phyloP scores from a whole-genome alignment of 1,140 invertebrate genomes.

The Babylonia areolata region DNA sequence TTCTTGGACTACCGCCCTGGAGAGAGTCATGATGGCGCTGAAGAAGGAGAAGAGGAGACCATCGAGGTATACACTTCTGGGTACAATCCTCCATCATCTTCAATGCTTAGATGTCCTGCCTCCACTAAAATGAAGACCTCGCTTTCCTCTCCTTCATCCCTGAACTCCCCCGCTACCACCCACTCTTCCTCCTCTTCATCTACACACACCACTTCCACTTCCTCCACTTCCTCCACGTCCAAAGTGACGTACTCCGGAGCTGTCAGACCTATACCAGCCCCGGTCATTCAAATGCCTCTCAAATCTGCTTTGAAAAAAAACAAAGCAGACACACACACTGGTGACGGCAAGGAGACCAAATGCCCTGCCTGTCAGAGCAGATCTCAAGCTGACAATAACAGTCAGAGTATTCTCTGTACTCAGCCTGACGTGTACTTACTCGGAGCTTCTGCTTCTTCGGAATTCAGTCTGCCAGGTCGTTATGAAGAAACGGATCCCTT shows the following conservation, averaged over 20 bases:
- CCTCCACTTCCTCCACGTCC: conserved; percentile 3
- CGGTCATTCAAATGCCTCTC: not conserved
- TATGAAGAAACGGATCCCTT: not conserved
- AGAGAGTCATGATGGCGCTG: conserved; percentile 35
- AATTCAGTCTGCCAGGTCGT: not conserved
- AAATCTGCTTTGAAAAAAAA: conserved; percentile 1
- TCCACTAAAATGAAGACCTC: not conserved
- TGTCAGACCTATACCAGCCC: not conserved
- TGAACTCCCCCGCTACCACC: not conserved
- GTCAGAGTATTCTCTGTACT: not conserved
- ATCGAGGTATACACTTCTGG: conserved; percentile 12
- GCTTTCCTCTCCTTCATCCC: not conserved
- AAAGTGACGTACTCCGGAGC: not conserved
- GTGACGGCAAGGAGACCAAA: not conserved
- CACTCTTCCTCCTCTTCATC: not conserved
- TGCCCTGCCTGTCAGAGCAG: not conserved
- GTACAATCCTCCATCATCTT: not conserved
- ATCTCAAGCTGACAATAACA: not conserved
- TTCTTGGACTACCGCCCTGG: conserved; percentile 34
- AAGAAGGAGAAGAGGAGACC: not conserved
- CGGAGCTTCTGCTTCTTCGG: not conserved
- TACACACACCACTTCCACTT: not conserved
- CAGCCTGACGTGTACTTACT: not conserved
- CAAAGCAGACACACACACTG: not conserved
- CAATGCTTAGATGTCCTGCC: not conserved